Base-by-base conservation (phyloP, 1,140 invertebrate species). In the Zeugodacus cucurbitae region DNA sequence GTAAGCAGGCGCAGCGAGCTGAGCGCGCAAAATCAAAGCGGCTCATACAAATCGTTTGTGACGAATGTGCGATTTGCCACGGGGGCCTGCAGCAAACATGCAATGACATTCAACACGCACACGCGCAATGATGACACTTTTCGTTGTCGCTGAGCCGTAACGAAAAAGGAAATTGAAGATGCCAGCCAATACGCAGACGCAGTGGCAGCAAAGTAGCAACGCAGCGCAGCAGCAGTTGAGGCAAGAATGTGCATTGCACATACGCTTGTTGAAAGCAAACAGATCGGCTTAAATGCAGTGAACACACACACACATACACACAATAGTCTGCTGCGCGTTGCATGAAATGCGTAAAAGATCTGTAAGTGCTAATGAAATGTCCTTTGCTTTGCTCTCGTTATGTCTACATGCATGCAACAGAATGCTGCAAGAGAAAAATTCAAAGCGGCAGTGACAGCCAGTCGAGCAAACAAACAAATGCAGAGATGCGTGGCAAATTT, bases 331-430 rank as follows among this genome's bases (percentile, higher is more conserved):
- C 34, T 74, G 20, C 41, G 32, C 22, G 41, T 82, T 82, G 74
- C 74, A 48, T 82, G 74, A 48, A 88, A 86, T 86, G 82, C 88
- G 82, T 88, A 88, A 34, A 67, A 88, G 67, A 88, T 88, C 58
- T 86, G 86, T 62, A 85, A 85, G 88, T 88, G 88, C 88, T 48
- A 88, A 88, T 88, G 87, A 88, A 88, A 88, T 88, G 87, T 88
- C 87, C 87, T 88, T 88, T 88, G 34, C 82, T 70, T 74, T 87
- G 58, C 62, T 64, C 48, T 22, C 48, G 29, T 70, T 64, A 26
- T 85, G 85, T 67, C 41, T 74, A 7, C 26, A 29, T 26, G 41
- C 48, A 74, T 70, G 70, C 41, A 70, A 85, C 48, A 48, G 26
- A 29, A 29, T n/a, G 34, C 37, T 58, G 34, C 20, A 41, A 41